Evolutionary conservation across 2,888 invertebrate genomes (phyloP), one percentile per base, ranked within the genome.

Genomic region (Diaphora mendica): DNA sequence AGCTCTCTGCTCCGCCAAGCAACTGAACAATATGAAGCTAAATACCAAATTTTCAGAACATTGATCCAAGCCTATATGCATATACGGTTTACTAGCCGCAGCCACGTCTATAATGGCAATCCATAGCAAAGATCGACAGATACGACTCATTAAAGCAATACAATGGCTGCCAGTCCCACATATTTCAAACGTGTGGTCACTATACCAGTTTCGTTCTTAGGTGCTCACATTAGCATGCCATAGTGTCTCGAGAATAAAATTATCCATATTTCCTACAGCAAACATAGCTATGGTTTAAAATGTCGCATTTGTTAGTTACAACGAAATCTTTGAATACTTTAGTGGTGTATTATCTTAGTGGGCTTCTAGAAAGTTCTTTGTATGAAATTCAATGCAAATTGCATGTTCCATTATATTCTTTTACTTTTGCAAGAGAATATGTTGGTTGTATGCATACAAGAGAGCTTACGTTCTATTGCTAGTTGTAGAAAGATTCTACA

Each of bases 171-270:
- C 11, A 33, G 26, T 67, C 67, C 26, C 26, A 9, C 64, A 44
- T 67, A 44, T 69, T 70, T 55, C 55, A 5, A 7, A 48, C n/a
- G 48, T 68, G 70, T 81, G 77, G 83, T 71, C 72, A 74, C 77
- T 68, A 3, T 76, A 78, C 71, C 23, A 81, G 79, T 78, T 82
- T 81, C 81, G 81, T 84, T 81, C 81, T 84, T 78, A 84, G 83
- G 83, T 83, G 79, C 80, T 80, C 77, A 76, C 79, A 85, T 86
- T 82, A 82, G 85, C 85, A 85, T 85, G 79, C 78, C 85, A 72
- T 82, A 82, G 85, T 82, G 81, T 83, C 82, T 85, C 84, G 77
- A 81, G 84, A 81, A 83, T 85, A 84, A 84, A 84, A 84, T 83
- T 83, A 82, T 79, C 77, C 83, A 79, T 84, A 84, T 84, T 84